Percentiles rank a stretch among this genome's conserved stretches.
Evolutionary conservation across 2,113 vertebrate genomes (phyloP).

Genomic region (Gobiocypris rarus): DNA sequence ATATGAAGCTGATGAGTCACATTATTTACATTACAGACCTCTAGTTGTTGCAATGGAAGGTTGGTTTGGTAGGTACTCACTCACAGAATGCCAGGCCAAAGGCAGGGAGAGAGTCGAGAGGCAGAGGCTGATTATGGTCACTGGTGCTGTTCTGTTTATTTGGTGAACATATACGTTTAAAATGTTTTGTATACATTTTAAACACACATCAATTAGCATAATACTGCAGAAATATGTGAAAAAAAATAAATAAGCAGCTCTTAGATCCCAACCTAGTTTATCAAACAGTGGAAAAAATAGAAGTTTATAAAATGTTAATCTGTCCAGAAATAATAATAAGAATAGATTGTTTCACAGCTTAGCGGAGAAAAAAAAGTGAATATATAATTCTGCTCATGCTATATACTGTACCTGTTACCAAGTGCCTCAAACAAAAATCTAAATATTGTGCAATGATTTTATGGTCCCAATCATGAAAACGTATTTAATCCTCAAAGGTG

Average conservation of each 20-base stretch:
- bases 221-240: too few relatives aligned
- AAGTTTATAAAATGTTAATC: neutral
- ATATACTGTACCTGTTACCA: neutral
- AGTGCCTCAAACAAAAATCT: neutral
- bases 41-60: neutral
- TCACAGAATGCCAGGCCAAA: neutral
- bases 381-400: neutral
- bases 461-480: neutral
- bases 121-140: neutral
- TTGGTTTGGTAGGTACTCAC: neutral
- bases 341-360: neutral
- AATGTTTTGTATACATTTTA: too few relatives aligned
- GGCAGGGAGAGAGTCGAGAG: neutral
- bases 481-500: neutral
- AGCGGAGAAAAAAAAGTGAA: neutral
- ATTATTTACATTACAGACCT: neutral
- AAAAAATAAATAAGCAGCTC: too few relatives aligned
- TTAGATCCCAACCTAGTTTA: neutral
- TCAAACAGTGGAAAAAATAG: neutral
- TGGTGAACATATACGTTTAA: neutral
- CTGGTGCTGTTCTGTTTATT: neutral
- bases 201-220: neutral
- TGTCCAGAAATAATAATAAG: neutral
- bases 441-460: neutral
- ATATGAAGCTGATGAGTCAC: slow-evolving; percentile 43